These are phyloP conservation scores for Alethe diademata DNA, from an alignment of 2,113 vertebrate genomes.

Conservation along the genomic window DNA sequence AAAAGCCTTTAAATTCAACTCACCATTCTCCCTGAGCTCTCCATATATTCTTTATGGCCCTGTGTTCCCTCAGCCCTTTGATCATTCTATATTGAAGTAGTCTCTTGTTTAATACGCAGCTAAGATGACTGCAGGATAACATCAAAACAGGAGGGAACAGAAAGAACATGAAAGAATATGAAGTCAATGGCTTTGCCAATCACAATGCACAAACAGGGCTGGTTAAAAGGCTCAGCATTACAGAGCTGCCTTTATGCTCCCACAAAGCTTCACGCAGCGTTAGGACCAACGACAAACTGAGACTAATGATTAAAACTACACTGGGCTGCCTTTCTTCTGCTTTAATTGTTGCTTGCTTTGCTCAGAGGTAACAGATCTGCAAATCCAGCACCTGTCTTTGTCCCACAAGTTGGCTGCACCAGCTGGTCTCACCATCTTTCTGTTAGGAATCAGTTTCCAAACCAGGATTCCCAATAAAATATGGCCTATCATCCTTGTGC, in stretches of 20 bases:
- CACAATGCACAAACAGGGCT: conserved; percentile 35
- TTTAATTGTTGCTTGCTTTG: background rate
- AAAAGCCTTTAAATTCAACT: conserved; percentile 59
- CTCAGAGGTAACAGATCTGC: background rate
- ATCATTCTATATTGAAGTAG: conserved; percentile 64
- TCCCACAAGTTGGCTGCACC: background rate
- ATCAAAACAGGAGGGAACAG: conserved; percentile 56
- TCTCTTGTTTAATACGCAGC: conserved; percentile 62
- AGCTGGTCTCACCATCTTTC: background rate
- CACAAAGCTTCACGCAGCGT: background rate
- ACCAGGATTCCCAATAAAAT: background rate
- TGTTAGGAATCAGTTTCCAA: background rate
- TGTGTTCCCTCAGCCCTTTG: conserved; percentile 59
- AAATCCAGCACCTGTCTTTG: background rate
- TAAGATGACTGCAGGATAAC: conserved; percentile 53
- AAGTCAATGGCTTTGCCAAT: conserved; percentile 44
- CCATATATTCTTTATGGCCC: conserved; percentile 56
- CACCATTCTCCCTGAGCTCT: conserved; percentile 24
- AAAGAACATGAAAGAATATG: conserved; percentile 63
- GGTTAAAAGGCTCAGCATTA: conserved; percentile 2
- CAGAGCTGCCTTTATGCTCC: conserved; percentile 21
- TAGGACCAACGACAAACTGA: background rate
- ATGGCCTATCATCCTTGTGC: background rate
- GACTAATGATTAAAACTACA: conserved; percentile 14
- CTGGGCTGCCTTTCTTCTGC: background rate